Percentiles rank a stretch among this genome's conserved stretches.
phyloP scores from a whole-genome alignment of 2,113 vertebrate genomes.

The Clinocottus analis region DNA sequence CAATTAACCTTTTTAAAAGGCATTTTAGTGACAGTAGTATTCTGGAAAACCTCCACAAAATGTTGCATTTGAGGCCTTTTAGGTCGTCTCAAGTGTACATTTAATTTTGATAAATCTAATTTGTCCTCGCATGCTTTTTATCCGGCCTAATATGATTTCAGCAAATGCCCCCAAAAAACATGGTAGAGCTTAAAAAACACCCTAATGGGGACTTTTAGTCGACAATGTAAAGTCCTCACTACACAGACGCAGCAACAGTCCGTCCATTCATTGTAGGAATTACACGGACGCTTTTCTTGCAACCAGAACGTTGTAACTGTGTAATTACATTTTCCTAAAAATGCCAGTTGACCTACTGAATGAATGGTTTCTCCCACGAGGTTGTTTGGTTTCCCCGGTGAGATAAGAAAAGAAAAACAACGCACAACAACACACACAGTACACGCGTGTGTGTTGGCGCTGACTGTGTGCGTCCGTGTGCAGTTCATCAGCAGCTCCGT shows the following conservation, averaged over 20 bases:
- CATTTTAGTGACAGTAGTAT: not conserved
- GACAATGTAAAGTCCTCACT: too few relatives aligned
- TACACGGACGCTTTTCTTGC: slow-evolving; percentile 5
- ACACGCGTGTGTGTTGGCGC: not conserved
- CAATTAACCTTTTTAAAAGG: not conserved
- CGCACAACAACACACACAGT: not conserved
- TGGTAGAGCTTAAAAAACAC: not conserved
- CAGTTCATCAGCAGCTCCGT: slow-evolving; percentile 91
- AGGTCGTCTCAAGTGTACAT: not conserved
- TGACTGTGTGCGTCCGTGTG: not conserved
- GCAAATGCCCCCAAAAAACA: not conserved
- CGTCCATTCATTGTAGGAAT: slow-evolving; percentile 26
- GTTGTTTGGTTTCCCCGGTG: not conserved
- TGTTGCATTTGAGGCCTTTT: not conserved
- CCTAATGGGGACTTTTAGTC: too few relatives aligned
- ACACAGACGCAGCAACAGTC: not conserved
- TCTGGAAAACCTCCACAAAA: not conserved
- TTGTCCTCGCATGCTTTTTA: not conserved
- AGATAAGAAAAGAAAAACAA: too few relatives aligned
- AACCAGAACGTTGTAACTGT: slow-evolving; percentile 8
- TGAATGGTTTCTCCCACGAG: not conserved
- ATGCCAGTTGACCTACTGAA: slow-evolving; percentile 5
- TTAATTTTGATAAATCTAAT: not conserved
- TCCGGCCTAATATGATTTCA: not conserved
- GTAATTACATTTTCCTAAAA: slow-evolving; percentile 50